A percentile compares a stretch with the other conserved stretches of the same genome.
Evolutionary conservation across 2,113 vertebrate genomes (phyloP).

Genomic region (Riparia riparia): DNA sequence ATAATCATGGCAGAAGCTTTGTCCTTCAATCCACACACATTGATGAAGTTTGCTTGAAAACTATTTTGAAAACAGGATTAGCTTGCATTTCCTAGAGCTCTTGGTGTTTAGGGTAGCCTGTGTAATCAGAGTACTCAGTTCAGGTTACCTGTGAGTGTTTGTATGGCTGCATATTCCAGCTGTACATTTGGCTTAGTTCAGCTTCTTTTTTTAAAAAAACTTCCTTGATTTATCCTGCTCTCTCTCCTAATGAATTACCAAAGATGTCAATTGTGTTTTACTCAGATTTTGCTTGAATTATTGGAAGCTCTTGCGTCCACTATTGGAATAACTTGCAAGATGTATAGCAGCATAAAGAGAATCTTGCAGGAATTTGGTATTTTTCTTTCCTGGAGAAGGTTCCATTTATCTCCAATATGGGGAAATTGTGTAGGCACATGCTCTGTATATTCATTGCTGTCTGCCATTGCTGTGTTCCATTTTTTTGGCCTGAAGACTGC

Average conservation of each 20-base stretch:
- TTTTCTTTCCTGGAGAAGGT: background rate
- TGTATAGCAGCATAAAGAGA: background rate
- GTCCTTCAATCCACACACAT: background rate
- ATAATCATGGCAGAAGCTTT: background rate
- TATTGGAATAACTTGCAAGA: background rate
- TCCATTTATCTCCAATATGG: background rate
- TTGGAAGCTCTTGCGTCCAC: background rate
- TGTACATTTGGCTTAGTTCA: background rate
- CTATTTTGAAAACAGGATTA: background rate
- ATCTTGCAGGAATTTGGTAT: background rate
- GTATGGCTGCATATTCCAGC: background rate
- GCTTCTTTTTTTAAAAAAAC: background rate
- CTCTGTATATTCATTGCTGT: background rate
- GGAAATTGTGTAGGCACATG: background rate
- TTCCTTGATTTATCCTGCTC: background rate
- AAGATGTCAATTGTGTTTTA: background rate
- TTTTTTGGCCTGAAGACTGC: background rate
- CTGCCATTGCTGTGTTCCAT: background rate
- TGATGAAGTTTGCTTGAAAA: background rate
- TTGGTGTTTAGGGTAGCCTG: background rate
- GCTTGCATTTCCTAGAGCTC: background rate
- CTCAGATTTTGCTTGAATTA: background rate
- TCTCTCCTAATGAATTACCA: background rate
- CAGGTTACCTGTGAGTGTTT: background rate
- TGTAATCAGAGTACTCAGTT: background rate